Evolutionary conservation across 2,797 vertebrate species (phyloP), one percentile per base, ranked within the genome.

Genomic region (Halcyon smyrnensis): DNA sequence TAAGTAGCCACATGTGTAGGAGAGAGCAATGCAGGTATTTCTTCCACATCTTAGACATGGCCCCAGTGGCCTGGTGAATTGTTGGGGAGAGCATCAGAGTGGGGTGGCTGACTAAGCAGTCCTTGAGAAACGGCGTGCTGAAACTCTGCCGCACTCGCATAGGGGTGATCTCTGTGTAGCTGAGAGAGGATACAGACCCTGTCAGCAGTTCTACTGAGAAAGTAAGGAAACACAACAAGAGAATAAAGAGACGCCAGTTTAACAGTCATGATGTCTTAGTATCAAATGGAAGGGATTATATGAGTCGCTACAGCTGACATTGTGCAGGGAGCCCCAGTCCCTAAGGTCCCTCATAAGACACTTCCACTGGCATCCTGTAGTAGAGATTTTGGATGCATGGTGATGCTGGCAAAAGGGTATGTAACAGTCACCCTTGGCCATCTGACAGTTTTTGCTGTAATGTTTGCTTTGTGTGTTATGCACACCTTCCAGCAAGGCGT

Each of bases 401-500:
- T 25, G 50, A 63, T 79, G 57, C 82, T 88, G 37, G 50, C 53
- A 53, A 81, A 89, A 64, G 57, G 8, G 2, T 57, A 4, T 70
- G 28, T 79, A 59, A 9, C 6, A 28, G 82, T 89, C 39, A 69
- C 69, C 56, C 57, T 71, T 77, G 84, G 64, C 75, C 27, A 50
- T 73, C 63, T 89, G 73, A 88, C 79, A 89, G 32, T 73, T 74
- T 54, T 80, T 86, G 59, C 56, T 85, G 48, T 86, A 74, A 43
- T 76, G 19, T 45, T 94, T 85, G 67, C 37, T 63, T 62, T 65
- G 27, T 71, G 51, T 51, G 48, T 87, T 88, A 60, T 56, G 43
- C 71, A 85, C 50, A 74, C 81, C n/a, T 95, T 95, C 75, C 64
- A 85, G 68, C 30, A 84, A 78, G 62, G 46, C 32, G 6, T 95